A percentile compares a stretch with the other conserved stretches of the same genome.
phyloP scores from a whole-genome alignment of 1,140 invertebrate species.

The Chymomyza costata region DNA sequence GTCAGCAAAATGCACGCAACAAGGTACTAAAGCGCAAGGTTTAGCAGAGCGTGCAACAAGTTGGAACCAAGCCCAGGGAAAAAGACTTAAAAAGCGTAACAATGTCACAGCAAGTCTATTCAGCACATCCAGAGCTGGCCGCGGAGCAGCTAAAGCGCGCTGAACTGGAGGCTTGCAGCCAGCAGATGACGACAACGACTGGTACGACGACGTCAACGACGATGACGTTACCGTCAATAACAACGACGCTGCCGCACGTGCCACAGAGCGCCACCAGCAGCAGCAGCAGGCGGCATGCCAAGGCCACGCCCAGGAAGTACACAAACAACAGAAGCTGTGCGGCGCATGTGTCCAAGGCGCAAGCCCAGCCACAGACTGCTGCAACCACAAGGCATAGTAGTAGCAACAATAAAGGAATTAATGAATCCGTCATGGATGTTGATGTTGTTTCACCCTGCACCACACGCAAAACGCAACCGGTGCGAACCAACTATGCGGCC shows the following conservation, averaged over 20 bases:
- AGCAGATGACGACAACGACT: slow-evolving; percentile 29
- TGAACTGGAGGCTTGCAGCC: slow-evolving; percentile 29
- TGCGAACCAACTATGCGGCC: slow-evolving; percentile 56
- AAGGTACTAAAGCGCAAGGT: slow-evolving; percentile 22
- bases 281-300: slow-evolving; percentile 47
- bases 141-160: slow-evolving; percentile 62
- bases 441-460: slow-evolving; percentile 10
- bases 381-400: slow-evolving; percentile 1
- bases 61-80: neutral
- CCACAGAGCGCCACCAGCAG: slow-evolving; percentile 1
- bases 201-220: slow-evolving; percentile 5
- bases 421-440: neutral
- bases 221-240: too few relatives aligned
- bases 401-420: neutral
- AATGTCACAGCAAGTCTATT: slow-evolving; percentile 65
- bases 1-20: slow-evolving; percentile 48
- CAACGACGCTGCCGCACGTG: too few relatives aligned
- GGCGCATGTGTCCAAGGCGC: slow-evolving; percentile 18
- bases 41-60: neutral
- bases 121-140: slow-evolving; percentile 70
- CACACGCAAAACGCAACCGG: slow-evolving; percentile 47
- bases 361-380: slow-evolving; percentile 12
- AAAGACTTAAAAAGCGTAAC: neutral
- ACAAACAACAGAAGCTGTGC: slow-evolving; percentile 52
- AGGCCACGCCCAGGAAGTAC: slow-evolving; percentile 58